phyloP scores from a whole-genome alignment of 2,113 vertebrate species.

The Onychorhynchus coronatus region DNA sequence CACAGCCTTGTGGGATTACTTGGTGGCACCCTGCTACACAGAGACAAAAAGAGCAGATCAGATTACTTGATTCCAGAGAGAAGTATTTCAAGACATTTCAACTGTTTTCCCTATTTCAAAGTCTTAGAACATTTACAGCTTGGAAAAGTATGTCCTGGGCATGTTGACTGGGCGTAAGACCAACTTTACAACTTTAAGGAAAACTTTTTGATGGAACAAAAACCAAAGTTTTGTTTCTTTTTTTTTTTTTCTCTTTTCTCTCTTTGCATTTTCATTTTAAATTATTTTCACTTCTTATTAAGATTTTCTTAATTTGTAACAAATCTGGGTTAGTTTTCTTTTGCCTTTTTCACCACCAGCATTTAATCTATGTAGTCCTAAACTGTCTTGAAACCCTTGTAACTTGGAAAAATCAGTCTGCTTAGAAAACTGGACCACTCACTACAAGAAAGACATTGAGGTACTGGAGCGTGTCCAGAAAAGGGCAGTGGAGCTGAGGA shows the following conservation, averaged over 20 bases:
- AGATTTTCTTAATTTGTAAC: background rate
- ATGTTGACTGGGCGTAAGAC: background rate
- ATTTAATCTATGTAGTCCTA: background rate
- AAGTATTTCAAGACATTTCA: background rate
- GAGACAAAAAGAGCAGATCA: background rate
- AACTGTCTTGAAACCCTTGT: background rate
- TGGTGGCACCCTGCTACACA: background rate
- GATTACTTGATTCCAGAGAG: background rate
- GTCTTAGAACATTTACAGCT: background rate
- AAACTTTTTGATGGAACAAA: background rate
- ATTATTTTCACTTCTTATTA: background rate
- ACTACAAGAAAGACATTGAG: background rate
- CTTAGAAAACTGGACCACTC: background rate
- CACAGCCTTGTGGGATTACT: background rate
- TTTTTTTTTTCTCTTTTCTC: background rate
- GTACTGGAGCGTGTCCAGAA: background rate
- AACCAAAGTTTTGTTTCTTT: background rate
- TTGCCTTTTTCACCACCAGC: background rate
- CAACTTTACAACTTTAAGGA: background rate
- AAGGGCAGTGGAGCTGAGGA: background rate
- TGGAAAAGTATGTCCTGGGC: background rate
- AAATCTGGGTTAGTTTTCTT: background rate
- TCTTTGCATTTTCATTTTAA: background rate
- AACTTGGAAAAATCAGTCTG: background rate
- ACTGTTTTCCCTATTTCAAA: background rate